Percentiles rank a stretch among this genome's conserved stretches.
Evolutionary conservation across 2,888 invertebrate species (phyloP).

Genomic region (Drosophila mayaguana): DNA sequence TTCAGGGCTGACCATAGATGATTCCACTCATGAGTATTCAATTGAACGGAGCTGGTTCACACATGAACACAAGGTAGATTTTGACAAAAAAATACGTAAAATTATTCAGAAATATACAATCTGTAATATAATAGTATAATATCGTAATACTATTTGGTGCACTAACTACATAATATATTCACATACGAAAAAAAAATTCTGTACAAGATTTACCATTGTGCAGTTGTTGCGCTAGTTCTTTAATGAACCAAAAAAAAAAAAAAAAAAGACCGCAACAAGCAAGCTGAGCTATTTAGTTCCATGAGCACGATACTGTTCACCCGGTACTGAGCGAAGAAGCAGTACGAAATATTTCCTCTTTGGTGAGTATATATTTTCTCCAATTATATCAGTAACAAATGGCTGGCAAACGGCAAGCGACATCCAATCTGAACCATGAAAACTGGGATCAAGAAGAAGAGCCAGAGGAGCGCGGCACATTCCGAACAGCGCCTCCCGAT

Average conservation of each 20-base stretch:
- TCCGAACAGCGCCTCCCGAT: conserved; percentile 89
- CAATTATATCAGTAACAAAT: conserved; percentile 83
- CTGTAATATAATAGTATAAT: neutral
- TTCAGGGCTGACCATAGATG: conserved; percentile 29
- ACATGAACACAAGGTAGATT: neutral
- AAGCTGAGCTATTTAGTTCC: conserved; percentile 1
- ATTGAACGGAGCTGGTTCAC: neutral
- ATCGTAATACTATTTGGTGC: neutral
- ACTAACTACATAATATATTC: neutral
- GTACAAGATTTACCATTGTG: neutral
- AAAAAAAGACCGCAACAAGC: neutral
- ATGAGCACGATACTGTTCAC: conserved; percentile 6
- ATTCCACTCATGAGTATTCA: neutral
- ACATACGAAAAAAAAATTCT: neutral
- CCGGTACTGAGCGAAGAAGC: conserved; percentile 11
- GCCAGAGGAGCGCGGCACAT: conserved; percentile 91
- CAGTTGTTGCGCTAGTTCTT: neutral
- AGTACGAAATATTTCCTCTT: conserved; percentile 12
- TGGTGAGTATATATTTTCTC: neutral
- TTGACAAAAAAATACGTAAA: neutral
- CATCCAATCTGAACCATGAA: conserved; percentile 91
- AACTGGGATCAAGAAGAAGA: conserved; percentile 94
- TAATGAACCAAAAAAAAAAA: neutral
- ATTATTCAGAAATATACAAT: neutral
- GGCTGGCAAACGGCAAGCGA: conserved; percentile 91